Evolutionary conservation across 2,797 vertebrate genomes (phyloP), one percentile per base, ranked within the genome.

Genomic region (Microcaecilia unicolor): DNA sequence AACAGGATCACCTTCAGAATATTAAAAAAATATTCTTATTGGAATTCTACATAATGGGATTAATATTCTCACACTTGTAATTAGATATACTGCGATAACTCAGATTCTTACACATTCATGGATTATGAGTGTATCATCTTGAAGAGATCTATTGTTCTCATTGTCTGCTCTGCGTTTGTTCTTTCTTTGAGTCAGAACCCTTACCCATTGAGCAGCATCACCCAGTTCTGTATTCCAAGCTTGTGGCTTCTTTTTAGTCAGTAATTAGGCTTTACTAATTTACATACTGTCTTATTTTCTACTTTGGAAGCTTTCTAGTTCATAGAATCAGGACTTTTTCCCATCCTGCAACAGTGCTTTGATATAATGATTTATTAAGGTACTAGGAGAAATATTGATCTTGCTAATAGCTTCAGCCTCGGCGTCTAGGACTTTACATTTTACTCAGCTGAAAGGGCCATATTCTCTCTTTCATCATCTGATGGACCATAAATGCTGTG

Each of bases 281-380:
- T 70, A 65, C 76, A 71, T 70, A 37, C 48, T 52, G 61, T 70
- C 72, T 76, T 78, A 61, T 68, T 77, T 72, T 48, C 55, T 44
- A 58, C 44, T 60, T 56, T 67, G 43, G 64, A 68, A 64, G 34
- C 48, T 51, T 70, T 55, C 35, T 48, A 9, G 5, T 58, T 57
- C 53, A 54, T 67, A 52, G 55, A 75, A 57, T 61, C 59, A 72
- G 68, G 45, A 59, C 78, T 74, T 72, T n/a, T n/a, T 68, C 74
- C 66, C 51, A 53, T 76, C 52, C 56, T 37, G 44, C 56, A 53
- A 52, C 19, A 27, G 67, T 55, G 55, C 70, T 76, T 74, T 80
- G 74, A 80, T 82, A 69, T 70, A 68, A 75, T 83, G 79, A 83
- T 76, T 78, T 80, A 79, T 80, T 75, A 78, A 73, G 61, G 70